A percentile compares a stretch with the other conserved stretches of the same genome.
phyloP scores from a whole-genome alignment of 2,113 vertebrate genomes.

The Ceratotherium simum region DNA sequence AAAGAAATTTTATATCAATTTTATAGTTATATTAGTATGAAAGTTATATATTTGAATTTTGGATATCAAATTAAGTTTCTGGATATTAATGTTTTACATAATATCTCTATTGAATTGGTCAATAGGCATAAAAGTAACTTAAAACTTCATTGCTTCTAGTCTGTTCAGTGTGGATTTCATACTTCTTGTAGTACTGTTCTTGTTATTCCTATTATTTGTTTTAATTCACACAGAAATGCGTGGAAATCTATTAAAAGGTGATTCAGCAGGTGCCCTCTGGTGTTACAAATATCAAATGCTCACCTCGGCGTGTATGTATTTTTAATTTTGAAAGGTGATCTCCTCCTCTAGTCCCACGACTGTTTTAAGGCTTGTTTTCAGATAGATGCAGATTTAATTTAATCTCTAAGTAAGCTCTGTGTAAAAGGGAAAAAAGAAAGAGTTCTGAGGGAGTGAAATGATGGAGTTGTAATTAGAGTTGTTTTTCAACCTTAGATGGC shows the following conservation, averaged over 20 bases:
- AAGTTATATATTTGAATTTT: slow-evolving; percentile 39
- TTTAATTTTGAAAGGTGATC: slow-evolving; percentile 60
- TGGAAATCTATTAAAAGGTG: not conserved
- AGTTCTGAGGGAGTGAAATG: slow-evolving; percentile 56
- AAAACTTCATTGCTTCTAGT: slow-evolving; percentile 26
- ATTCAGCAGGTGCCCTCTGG: not conserved
- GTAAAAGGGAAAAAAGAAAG: slow-evolving; percentile 19
- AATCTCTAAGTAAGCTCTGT: slow-evolving; percentile 53
- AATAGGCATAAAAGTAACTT: not conserved
- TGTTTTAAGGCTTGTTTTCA: slow-evolving; percentile 62
- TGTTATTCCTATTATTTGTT: slow-evolving; percentile 20
- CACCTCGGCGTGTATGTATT: slow-evolving; percentile 1
- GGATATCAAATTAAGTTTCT: not conserved
- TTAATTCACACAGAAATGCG: slow-evolving; percentile 40
- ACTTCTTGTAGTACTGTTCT: not conserved
- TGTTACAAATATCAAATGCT: not conserved
- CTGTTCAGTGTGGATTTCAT: not conserved
- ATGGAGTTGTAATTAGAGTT: slow-evolving; percentile 70
- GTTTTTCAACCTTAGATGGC: slow-evolving; percentile 67
- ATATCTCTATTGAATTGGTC: not conserved
- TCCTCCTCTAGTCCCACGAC: not conserved
- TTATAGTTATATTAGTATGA: slow-evolving; percentile 1
- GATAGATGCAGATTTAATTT: slow-evolving; percentile 65
- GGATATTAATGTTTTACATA: not conserved
- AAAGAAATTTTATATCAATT: not conserved